Base-by-base conservation (phyloP, 2,113 vertebrate species). In the Hoplias malabaricus region DNA sequence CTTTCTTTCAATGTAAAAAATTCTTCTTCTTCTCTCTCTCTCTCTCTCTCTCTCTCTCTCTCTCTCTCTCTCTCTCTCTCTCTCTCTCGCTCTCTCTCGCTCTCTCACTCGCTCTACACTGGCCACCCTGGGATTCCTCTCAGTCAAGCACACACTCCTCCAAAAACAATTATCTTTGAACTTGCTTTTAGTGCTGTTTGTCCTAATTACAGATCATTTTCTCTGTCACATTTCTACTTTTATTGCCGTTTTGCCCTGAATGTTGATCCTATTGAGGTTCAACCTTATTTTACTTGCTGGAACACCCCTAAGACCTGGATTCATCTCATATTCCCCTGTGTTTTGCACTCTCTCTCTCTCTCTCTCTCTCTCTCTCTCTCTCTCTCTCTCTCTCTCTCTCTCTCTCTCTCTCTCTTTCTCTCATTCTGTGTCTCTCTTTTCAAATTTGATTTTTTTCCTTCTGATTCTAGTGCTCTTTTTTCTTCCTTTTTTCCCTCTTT, bases 101-200 rank as follows among this genome's bases (percentile, higher is more conserved):
- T n/a, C 59, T 36, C 59, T 36, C 31, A 77, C 80, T 48, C 54
- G 16, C 78, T 79, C 62, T 70, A 84, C 83, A 82, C 85, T 62
- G 78, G 86, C 88, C 84, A 88, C 87, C 84, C 90, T 83, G 85
- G 86, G 88, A 82, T 85, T 88, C 83, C 87, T 85, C 87, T 89
- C 73, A 89, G 81, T 80, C 88, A 86, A 85, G 90, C 73, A 88
- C 88, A 84, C 90, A 82, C 7, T 54, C 63, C 67, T 86, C 86
- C 85, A 69, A 83, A 77, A 83, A 79, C 73, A 87, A 87, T 88
- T 87, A 84, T 87, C 82, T 87, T 84, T 87, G 80, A 87, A 87
- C 83, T 84, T 84, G 79, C 83, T 86, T 82, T 85, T 87, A 80
- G 77, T 81, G 79, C 81, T 82, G 81, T 88, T 87, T 87, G 88